phyloP scores from a whole-genome alignment of 2,888 invertebrate genomes.

The Cephus nigrinus region DNA sequence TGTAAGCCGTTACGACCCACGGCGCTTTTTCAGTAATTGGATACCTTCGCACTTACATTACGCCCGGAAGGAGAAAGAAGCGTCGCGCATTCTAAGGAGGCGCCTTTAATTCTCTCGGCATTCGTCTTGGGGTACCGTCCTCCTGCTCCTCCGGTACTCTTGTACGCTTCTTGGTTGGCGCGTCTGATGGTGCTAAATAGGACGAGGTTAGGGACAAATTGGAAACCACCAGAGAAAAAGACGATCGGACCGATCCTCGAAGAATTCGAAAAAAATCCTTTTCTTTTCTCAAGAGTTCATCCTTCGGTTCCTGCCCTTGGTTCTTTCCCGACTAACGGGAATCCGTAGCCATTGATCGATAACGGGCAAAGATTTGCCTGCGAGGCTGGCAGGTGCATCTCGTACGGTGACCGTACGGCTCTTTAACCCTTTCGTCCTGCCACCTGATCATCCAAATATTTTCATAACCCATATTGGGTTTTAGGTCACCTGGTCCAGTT shows the following conservation, averaged over 20 bases:
- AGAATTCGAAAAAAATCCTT: neutral
- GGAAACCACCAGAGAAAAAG: neutral
- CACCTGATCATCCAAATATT: neutral
- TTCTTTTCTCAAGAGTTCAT: neutral
- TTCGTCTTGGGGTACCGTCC: neutral
- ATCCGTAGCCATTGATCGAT: neutral
- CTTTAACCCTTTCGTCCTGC: neutral
- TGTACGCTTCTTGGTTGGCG: too few relatives aligned
- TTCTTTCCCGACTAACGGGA: neutral
- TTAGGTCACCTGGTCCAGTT: neutral
- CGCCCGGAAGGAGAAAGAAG: constrained; percentile 7
- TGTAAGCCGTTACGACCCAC: constrained; percentile 17
- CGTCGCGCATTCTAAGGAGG: constrained; percentile 3
- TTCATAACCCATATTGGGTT: neutral
- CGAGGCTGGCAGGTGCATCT: constrained; percentile 2
- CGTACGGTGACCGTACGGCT: neutral
- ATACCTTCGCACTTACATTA: constrained; percentile 24
- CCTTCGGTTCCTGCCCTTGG: neutral
- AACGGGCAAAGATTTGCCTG: neutral
- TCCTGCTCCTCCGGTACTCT: neutral
- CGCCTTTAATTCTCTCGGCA: constrained; percentile 2
- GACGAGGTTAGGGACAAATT: neutral
- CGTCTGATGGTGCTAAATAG: neutral
- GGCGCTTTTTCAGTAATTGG: constrained; percentile 24
- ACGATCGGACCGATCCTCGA: neutral